These are phyloP conservation scores for Muscicapa striata DNA, from an alignment of 2,797 vertebrate species.

Conservation along the genomic window DNA sequence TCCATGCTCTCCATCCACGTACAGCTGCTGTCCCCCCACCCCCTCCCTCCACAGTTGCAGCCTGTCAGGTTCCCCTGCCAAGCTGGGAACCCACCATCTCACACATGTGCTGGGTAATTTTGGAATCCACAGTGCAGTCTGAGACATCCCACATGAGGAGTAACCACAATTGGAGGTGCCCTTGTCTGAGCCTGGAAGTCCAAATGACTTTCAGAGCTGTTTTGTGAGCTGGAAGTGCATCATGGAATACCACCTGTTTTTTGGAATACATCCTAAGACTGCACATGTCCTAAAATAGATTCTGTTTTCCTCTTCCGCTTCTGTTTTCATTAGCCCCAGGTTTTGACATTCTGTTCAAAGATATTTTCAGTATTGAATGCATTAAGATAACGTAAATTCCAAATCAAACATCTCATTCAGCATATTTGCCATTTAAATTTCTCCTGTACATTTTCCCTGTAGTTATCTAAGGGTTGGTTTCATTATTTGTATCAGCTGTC, in stretches of 20 bases:
- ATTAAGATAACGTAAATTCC: slow-evolving; percentile 60
- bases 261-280: not conserved
- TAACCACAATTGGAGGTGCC: not conserved
- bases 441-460: slow-evolving; percentile 7
- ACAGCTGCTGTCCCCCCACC: not conserved
- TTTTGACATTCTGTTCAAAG: slow-evolving; percentile 60
- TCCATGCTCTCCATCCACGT: not conserved
- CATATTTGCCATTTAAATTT: slow-evolving; percentile 54
- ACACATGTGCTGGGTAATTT: not conserved
- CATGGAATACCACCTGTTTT: not conserved
- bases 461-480: slow-evolving; percentile 26
- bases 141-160: not conserved
- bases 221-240: not conserved
- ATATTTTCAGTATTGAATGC: slow-evolving; percentile 49
- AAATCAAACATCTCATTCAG: slow-evolving; percentile 52
- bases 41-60: not conserved
- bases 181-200: not conserved
- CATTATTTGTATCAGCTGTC: slow-evolving; percentile 30
- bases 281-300: slow-evolving; percentile 1
- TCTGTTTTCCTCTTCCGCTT: slow-evolving; percentile 37
- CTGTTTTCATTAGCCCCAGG: slow-evolving; percentile 54
- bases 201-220: not conserved
- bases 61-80: not conserved
- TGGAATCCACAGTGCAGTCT: not conserved
- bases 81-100: not conserved